These are phyloP conservation scores for Rhabdophis nuchalis DNA, from an alignment of 2,797 vertebrate species.

Conservation along the genomic window DNA sequence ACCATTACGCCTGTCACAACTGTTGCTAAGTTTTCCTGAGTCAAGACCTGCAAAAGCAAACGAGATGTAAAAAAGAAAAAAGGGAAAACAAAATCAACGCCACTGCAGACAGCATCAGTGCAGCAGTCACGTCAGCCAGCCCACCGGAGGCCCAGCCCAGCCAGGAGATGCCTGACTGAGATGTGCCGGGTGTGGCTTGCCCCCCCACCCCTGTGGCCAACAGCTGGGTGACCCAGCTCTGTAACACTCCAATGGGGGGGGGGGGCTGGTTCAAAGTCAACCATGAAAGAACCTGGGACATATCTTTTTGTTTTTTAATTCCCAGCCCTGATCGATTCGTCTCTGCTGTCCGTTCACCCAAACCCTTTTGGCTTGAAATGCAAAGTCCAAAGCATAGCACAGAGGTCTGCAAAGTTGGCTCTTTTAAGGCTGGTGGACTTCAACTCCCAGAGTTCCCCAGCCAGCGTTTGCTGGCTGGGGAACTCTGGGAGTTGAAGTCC, in stretches of 20 bases:
- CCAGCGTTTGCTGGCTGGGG: too few species aligned
- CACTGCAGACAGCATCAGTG: constrained; percentile 60
- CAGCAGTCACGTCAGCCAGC: constrained; percentile 45
- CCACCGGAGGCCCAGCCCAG: constrained; percentile 15
- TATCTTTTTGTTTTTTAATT: neutral
- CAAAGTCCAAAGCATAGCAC: neutral
- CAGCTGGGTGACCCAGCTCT: constrained; percentile 18
- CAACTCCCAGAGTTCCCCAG: too few species aligned
- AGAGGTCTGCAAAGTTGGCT: too few species aligned
- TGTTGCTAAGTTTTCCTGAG: constrained; percentile 93
- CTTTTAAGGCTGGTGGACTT: too few species aligned
- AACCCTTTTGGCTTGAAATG: neutral
- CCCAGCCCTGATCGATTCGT: neutral
- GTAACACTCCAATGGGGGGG: neutral
- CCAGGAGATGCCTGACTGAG: constrained; percentile 19
- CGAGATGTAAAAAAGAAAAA: constrained; percentile 77
- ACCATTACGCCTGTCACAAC: constrained; percentile 97
- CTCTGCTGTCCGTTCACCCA: neutral
- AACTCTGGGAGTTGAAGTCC: too few species aligned
- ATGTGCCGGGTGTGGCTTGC: neutral
- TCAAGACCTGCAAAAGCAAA: constrained; percentile 88
- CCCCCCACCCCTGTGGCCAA: neutral
- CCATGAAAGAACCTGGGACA: neutral
- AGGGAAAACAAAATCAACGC: constrained; percentile 71
- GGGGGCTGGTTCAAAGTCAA: constrained; percentile 3